phyloP scores from a whole-genome alignment of 1,140 invertebrate species.

The Drosophila bocqueti region DNA sequence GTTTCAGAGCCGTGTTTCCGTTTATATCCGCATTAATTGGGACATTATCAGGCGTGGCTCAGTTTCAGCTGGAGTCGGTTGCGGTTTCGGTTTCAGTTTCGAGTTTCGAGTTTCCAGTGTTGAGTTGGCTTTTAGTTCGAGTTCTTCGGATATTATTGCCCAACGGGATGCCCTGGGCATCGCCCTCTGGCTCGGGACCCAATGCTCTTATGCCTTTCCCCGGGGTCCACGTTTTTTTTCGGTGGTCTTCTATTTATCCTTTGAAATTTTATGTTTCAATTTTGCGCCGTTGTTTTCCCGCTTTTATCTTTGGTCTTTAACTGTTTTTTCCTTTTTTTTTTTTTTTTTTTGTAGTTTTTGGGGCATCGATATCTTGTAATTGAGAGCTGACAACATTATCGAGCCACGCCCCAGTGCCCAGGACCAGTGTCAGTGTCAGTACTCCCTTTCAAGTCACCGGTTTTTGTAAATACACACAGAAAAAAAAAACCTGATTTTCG shows the following conservation, averaged over 20 bases:
- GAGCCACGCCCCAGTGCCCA: slow-evolving; percentile 27
- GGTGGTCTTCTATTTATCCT: slow-evolving; percentile 3
- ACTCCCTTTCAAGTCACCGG: neutral
- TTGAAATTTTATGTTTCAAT: slow-evolving; percentile 50
- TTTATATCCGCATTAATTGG: slow-evolving; percentile 26
- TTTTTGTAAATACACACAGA: no score
- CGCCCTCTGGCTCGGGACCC: slow-evolving; percentile 6
- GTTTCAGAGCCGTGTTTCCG: neutral
- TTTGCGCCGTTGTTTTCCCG: slow-evolving; percentile 9
- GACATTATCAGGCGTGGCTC: slow-evolving; percentile 30
- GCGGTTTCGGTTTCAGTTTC: slow-evolving; percentile 1
- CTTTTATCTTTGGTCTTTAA: neutral
- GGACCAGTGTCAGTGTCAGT: neutral
- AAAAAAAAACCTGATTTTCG: neutral
- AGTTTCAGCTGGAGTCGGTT: slow-evolving; percentile 14
- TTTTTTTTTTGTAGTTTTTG: neutral
- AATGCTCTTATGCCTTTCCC: neutral
- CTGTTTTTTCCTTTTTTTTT: neutral
- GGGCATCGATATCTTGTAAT: slow-evolving; percentile 39
- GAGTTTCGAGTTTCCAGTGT: neutral
- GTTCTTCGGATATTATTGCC: slow-evolving; percentile 18
- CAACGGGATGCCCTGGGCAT: slow-evolving; percentile 24
- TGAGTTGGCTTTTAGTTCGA: neutral
- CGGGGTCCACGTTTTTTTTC: neutral
- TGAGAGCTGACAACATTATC: slow-evolving; percentile 61